Conservation (phyloP, 2,888 invertebrate genomes). For the Platerodrilus igneus region DNA sequence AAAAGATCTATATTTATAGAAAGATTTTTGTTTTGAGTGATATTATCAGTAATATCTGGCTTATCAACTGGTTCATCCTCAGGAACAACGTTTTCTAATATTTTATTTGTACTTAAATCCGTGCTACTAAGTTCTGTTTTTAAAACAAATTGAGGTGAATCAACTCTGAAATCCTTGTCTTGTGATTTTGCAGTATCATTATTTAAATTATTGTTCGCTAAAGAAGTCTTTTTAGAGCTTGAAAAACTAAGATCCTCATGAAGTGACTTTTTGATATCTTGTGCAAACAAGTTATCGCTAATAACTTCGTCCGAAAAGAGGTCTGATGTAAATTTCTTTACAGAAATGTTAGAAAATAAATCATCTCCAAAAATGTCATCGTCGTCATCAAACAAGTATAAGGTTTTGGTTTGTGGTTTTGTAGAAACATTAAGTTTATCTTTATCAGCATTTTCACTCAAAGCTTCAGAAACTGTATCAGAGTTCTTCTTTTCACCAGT, state of each 20-base stretch:
- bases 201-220: too few relatives aligned
- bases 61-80: neutral
- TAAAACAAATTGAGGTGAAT: neutral
- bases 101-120: neutral
- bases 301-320: slow-evolving; percentile 34
- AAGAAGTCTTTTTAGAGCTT: too few relatives aligned
- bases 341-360: slow-evolving; percentile 37
- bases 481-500: neutral
- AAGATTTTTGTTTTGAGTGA: neutral
- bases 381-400: slow-evolving; percentile 37
- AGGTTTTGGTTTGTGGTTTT: too few relatives aligned
- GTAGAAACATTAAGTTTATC: neutral
- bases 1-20: slow-evolving; percentile 22
- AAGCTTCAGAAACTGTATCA: too few relatives aligned
- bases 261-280: neutral
- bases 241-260: too few relatives aligned
- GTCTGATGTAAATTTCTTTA: slow-evolving; percentile 32
- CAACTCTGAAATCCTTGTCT: neutral
- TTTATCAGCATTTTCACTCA: neutral
- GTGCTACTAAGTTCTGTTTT: neutral
- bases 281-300: slow-evolving; percentile 11
- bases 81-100: neutral
- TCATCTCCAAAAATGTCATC: slow-evolving; percentile 41
- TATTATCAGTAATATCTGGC: neutral
- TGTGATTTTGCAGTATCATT: too few relatives aligned